Base-by-base conservation (phyloP, 2,797 vertebrate genomes). In the Potorous gilbertii region DNA sequence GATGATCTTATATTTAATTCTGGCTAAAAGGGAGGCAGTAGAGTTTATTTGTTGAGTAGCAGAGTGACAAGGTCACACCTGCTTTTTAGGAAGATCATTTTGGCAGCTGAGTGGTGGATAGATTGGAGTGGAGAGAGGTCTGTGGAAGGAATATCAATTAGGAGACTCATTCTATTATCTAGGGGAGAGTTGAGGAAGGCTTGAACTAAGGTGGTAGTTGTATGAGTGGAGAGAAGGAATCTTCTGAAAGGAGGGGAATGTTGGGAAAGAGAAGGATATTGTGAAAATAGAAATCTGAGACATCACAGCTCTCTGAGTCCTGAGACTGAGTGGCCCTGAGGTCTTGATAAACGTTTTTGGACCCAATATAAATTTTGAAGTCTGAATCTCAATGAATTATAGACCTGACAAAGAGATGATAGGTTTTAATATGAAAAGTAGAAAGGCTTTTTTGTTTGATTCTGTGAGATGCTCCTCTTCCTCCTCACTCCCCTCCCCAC, bases 381-480 rank as follows among this genome's bases (percentile, higher is more conserved):
- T 28, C 91, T 34, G 27, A 54, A n/a, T 40, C 11, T 8, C 59
- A 31, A 55, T 57, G 50, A 12, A 11, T 92, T 95, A 91, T 55
- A 92, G 54, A 95, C 55, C 34, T 92, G 90, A 92, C 66, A 90
- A 81, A 95, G 54, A 18, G 57, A 93, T 66, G 27, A 18, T 54
- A 56, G 3, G 54, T 12, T 92, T 96, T 57, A 90, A 31, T 0
- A 0, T 92, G 90, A 31, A 95, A 92, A 74, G 89, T 21, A 5
- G 34, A 55, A 14, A 21, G 34, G 16, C 29, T 31, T 56, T 94
- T 97, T 89, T 87, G 95, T 6, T 81, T 81, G n/a, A 97, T 96
- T 97, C 92, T 95, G 56, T 81, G 66, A 81, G 18, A 81, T 81
- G 0, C 6, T 81, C 21, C 6, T 81, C 13, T n/a, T 66, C 40